Percentiles rank a stretch among this genome's conserved stretches.
Evolutionary conservation across 2,113 vertebrate genomes (phyloP).

Genomic region (Sorex araneus): DNA sequence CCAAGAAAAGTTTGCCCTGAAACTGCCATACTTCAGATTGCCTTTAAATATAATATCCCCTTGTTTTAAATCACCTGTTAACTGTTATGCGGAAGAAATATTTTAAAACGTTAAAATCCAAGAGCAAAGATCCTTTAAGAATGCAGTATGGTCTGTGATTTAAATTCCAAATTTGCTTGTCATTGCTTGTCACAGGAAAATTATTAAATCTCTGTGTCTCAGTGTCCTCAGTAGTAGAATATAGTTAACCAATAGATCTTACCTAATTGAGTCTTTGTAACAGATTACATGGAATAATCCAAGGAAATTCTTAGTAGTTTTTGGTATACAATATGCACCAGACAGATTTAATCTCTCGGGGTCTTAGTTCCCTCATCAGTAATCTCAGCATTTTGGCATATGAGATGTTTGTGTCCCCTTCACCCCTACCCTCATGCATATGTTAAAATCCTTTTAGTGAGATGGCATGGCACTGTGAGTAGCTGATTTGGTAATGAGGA

Average conservation of each 20-base stretch:
- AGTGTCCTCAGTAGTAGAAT: background rate
- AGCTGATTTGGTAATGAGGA: background rate
- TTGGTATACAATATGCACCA: background rate
- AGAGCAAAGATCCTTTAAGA: background rate
- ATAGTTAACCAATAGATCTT: background rate
- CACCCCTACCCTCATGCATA: background rate
- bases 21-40: background rate
- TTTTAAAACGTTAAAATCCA: background rate
- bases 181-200: background rate
- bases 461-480: background rate
- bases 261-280: background rate
- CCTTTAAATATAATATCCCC: background rate
- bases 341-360: background rate
- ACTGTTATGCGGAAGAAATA: background rate
- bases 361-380: background rate
- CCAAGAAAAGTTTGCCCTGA: background rate
- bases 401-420: background rate
- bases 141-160: background rate
- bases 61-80: background rate
- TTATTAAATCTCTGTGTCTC: background rate
- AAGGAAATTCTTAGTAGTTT: background rate
- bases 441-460: background rate
- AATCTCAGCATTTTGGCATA: background rate
- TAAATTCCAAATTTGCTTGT: background rate
- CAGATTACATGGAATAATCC: background rate